Base-by-base conservation (phyloP, 2,797 vertebrate genomes). In the Poeciliopsis gracilis region DNA sequence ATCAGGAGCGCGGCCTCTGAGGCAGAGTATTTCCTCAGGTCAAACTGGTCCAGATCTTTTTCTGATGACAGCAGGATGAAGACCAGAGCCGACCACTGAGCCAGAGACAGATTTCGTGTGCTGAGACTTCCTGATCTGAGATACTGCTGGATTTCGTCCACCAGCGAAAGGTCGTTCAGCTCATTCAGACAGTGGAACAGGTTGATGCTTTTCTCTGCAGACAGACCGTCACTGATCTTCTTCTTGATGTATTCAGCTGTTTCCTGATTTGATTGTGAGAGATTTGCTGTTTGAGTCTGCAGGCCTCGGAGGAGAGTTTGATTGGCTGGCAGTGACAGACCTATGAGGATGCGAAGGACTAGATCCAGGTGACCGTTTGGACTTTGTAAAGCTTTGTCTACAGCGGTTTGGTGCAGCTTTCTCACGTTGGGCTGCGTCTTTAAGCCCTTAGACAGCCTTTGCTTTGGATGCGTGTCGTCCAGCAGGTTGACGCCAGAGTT, bases 401-500 rank as follows among this genome's bases (percentile, higher is more conserved):
- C 53, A 25, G 73, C 78, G 5, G 36, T 81, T 15, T 76, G n/a
- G 23, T 81, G 55, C 25, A 81, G 74, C 7, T 71, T 9, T 16
- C 12, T 71, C 6, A 57, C 6, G 23, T 46, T 23, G 30, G 1
- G n/a, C 55, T 73, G 66, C 1, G 38, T 23, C 57, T 30, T 41
- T n/a, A 69, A 72, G 4, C n/a, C 66, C 33, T 20, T 51, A 13
- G 43, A 8, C 11, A 38, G 1, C 13, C 4, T 13, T 3, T 36
- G 18, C 6, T 61, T 9, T 45, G 20, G 2, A n/a, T 76, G 38
- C 23, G 45, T 18, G 10, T 77, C 30, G 3, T 75, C 49, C 53
- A 86, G 25, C 70, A 82, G 30, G 38, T 84, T 81, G 47, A 73
- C 11, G 8, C 76, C 82, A 73, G 80, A 82, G 66, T 47, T 82